Conservation (phyloP, 2,888 invertebrate species). For the Cyclophora albipunctata region DNA sequence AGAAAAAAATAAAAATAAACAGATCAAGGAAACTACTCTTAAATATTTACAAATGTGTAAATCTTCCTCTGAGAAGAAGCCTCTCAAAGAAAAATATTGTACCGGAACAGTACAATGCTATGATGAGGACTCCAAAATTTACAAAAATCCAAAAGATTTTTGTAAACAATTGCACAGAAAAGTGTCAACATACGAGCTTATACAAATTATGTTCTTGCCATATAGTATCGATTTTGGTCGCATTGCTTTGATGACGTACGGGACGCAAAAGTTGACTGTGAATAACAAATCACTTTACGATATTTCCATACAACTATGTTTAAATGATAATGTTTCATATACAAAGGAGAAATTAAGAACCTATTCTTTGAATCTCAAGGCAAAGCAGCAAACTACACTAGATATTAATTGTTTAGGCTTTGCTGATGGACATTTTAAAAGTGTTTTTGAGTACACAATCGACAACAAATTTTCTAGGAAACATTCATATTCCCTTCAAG, state of each 20-base stretch:
- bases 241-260: conserved; percentile 46
- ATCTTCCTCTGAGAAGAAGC: conserved; percentile 23
- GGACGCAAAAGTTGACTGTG: conserved; percentile 38
- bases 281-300: conserved; percentile 47
- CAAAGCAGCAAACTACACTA: conserved; percentile 35
- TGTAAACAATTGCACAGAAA: conserved; percentile 30
- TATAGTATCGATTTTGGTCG: conserved; percentile 48
- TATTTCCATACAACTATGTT: conserved; percentile 34
- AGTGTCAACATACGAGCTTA: conserved; percentile 39
- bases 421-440: conserved; percentile 35
- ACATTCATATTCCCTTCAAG: conserved; percentile 46
- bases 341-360: conserved; percentile 30
- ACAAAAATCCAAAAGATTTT: conserved; percentile 26
- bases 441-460: conserved; percentile 47
- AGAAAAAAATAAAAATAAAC: conserved; percentile 27
- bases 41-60: conserved; percentile 39
- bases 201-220: conserved; percentile 43
- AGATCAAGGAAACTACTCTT: conserved; percentile 29
- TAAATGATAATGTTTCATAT: conserved; percentile 39
- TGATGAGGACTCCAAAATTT: conserved; percentile 16
- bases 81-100: conserved; percentile 26
- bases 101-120: conserved; percentile 36
- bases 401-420: conserved; percentile 40
- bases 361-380: conserved; percentile 27
- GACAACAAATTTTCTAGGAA: conserved; percentile 43